Conservation (phyloP, 2,797 vertebrate genomes). For the Brotula barbata region DNA sequence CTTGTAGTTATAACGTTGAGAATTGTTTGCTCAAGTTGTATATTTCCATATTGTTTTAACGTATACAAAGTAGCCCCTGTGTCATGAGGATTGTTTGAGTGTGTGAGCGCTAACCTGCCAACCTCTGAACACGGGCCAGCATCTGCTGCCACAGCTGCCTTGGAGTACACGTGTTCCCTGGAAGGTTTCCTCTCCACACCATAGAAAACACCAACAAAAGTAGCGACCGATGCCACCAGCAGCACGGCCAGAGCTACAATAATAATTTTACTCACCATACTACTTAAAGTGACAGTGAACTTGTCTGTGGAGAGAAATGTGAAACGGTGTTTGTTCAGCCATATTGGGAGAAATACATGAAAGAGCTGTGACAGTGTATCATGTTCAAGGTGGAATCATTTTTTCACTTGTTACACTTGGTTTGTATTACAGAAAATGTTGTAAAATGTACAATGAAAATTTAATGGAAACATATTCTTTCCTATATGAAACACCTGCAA, state of each 20-base stretch:
- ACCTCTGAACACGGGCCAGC: slow-evolving; percentile 86
- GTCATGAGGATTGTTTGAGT: background rate
- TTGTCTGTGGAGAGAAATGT: slow-evolving; percentile 26
- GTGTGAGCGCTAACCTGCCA: slow-evolving; percentile 81
- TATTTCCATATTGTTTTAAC: no score
- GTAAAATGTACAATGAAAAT: no score
- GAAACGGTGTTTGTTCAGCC: background rate
- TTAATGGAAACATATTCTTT: no score
- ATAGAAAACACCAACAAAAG: slow-evolving; percentile 79
- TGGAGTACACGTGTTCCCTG: slow-evolving; percentile 57
- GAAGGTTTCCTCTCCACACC: slow-evolving; percentile 60
- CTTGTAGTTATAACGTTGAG: no score
- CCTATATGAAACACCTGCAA: no score
- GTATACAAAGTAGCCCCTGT: background rate
- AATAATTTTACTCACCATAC: slow-evolving; percentile 67
- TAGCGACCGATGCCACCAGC: slow-evolving; percentile 65
- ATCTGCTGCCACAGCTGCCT: slow-evolving; percentile 88
- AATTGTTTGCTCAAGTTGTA: no score
- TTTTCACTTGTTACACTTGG: no score
- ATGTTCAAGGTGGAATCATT: no score
- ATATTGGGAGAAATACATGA: background rate
- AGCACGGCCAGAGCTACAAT: slow-evolving; percentile 53
- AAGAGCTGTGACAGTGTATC: no score
- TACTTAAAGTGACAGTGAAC: slow-evolving; percentile 11
- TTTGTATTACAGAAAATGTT: no score